A percentile compares a stretch with the other conserved stretches of the same genome.
These are phyloP conservation scores for Cacatua alba DNA, from an alignment of 2,113 vertebrate species.

Conservation along the genomic window DNA sequence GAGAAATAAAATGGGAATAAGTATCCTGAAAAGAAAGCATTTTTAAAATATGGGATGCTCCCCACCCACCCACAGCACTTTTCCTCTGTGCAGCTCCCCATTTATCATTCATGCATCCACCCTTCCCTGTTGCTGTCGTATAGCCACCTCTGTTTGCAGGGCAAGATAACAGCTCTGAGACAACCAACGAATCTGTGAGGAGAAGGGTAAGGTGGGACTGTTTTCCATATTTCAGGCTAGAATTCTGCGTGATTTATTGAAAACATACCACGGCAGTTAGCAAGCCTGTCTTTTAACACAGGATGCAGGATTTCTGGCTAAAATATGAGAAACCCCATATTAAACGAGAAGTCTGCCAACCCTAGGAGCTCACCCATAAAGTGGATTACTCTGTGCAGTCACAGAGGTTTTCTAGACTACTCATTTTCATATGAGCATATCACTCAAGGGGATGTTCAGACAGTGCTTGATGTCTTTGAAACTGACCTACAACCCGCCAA, in stretches of 20 bases:
- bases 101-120: background rate
- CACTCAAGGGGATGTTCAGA: constrained; percentile 32
- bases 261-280: background rate
- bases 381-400: background rate
- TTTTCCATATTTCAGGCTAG: background rate
- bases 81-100: background rate
- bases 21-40: background rate
- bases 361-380: background rate
- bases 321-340: background rate
- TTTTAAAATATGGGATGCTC: background rate
- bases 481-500: constrained; percentile 34
- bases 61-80: background rate
- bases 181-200: background rate
- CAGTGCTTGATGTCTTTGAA: constrained; percentile 44
- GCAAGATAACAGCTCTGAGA: background rate
- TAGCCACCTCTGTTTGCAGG: background rate
- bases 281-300: background rate
- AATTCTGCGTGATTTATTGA: background rate
- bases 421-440: constrained; percentile 25
- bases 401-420: constrained; percentile 39
- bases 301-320: background rate
- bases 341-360: background rate
- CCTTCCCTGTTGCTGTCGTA: background rate
- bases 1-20: background rate
- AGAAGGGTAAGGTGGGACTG: background rate